Evolutionary conservation across 2,888 invertebrate genomes (phyloP).

Genomic region (Cheilosia variabilis): DNA sequence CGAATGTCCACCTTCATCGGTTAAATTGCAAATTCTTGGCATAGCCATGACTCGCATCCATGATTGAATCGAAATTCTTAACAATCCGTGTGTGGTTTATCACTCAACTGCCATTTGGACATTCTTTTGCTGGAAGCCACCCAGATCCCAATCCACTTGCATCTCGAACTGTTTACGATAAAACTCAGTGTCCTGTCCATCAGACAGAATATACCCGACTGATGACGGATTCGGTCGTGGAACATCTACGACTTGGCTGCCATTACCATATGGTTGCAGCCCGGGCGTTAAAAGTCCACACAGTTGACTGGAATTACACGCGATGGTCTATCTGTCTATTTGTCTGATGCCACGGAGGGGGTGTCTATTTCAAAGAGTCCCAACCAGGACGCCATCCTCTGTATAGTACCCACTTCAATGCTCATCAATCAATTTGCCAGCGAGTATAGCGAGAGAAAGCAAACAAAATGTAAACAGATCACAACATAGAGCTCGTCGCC

Average conservation of each 20-base stretch:
- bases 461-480: constrained; percentile 74
- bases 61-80: constrained; percentile 54
- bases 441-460: constrained; percentile 13
- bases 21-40: constrained; percentile 64
- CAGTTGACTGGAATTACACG: constrained; percentile 4
- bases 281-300: neutral
- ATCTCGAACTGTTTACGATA: constrained; percentile 62
- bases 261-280: constrained; percentile 62
- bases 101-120: constrained; percentile 63
- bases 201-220: constrained; percentile 55
- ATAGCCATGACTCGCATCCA: constrained; percentile 31
- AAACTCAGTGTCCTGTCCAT: constrained; percentile 71
- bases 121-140: constrained; percentile 36
- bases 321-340: constrained; percentile 19
- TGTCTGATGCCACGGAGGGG: constrained; percentile 15
- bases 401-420: constrained; percentile 58
- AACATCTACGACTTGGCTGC: constrained; percentile 50
- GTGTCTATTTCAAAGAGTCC: constrained; percentile 36
- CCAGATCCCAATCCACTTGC: neutral
- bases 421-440: constrained; percentile 68
- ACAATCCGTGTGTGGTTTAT: constrained; percentile 70
- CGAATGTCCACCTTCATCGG: constrained; percentile 37
- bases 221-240: constrained; percentile 70
- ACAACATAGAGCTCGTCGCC: constrained; percentile 57
- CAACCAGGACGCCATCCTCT: neutral